Conservation (phyloP, 2,888 invertebrate genomes). For the Parelbella ahira region DNA sequence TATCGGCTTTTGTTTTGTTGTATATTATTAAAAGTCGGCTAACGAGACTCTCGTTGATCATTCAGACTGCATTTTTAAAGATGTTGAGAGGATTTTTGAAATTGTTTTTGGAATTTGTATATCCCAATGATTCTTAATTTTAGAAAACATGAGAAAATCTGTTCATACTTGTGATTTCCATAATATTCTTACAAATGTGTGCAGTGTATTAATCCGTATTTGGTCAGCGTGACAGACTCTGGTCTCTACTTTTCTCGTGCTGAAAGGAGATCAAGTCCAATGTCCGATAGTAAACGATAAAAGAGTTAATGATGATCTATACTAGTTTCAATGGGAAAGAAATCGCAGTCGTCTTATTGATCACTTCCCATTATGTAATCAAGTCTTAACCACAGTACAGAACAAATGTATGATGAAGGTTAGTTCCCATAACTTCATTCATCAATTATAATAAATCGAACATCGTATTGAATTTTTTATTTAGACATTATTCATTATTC, state of each 20-base stretch:
- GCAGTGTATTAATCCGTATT: too few relatives aligned
- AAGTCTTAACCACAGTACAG: not conserved
- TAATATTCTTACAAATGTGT: too few relatives aligned
- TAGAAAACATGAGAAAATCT: too few relatives aligned
- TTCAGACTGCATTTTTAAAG: not conserved
- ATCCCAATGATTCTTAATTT: too few relatives aligned
- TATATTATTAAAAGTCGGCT: slow-evolving; percentile 46
- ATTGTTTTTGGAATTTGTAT: not conserved
- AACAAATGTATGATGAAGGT: too few relatives aligned
- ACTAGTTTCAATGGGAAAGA: too few relatives aligned
- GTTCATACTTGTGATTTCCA: too few relatives aligned
- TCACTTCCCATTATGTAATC: slow-evolving; percentile 2
- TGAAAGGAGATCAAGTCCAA: too few relatives aligned
- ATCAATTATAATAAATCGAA: not conserved
- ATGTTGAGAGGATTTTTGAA: slow-evolving; percentile 1
- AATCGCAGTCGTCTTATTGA: not conserved
- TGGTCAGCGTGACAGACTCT: too few relatives aligned
- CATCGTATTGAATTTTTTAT: slow-evolving; percentile 3
- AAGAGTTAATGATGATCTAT: too few relatives aligned
- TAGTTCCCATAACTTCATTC: not conserved
- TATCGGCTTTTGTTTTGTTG: slow-evolving; percentile 61
- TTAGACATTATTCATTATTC: slow-evolving; percentile 31
- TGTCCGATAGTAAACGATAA: too few relatives aligned
- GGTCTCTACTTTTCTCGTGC: too few relatives aligned
- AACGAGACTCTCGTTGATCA: slow-evolving; percentile 19